Evolutionary conservation across 2,888 invertebrate genomes (phyloP).

Genomic region (Euphydryas editha): DNA sequence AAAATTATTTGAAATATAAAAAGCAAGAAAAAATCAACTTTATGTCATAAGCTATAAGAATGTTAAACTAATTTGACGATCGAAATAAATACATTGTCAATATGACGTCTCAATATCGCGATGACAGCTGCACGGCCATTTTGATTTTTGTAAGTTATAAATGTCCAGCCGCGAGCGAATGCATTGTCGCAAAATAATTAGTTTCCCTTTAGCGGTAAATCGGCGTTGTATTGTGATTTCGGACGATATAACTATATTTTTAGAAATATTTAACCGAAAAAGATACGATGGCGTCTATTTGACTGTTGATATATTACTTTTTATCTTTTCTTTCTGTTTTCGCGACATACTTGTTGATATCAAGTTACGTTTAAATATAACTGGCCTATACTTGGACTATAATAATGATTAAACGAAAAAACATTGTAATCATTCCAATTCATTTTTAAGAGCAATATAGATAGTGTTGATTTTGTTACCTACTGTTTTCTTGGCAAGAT

Average conservation of each 20-base stretch:
- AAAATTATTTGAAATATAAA: background rate
- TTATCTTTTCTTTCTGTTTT: background rate
- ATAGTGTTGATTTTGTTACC: no score
- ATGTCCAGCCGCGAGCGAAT: constrained; percentile 62
- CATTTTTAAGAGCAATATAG: no score
- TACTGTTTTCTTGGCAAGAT: no score
- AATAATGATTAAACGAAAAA: no score
- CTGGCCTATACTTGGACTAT: no score
- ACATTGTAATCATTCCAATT: no score
- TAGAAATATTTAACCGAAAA: background rate
- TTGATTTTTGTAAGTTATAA: constrained; percentile 63
- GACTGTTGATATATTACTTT: no score
- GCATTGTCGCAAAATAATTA: constrained; percentile 61
- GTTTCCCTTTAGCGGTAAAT: constrained; percentile 49
- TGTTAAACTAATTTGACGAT: background rate
- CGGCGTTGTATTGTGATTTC: constrained; percentile 37
- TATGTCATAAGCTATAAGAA: constrained; percentile 33
- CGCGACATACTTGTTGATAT: no score
- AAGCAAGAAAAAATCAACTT: constrained; percentile 41
- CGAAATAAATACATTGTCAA: constrained; percentile 42
- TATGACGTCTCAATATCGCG: constrained; percentile 68
- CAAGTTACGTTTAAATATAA: no score
- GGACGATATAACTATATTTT: background rate
- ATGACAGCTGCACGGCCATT: constrained; percentile 75
- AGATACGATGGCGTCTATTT: background rate